Evolutionary conservation across 2,113 vertebrate genomes (phyloP).

Genomic region (Daubentonia madagascariensis): DNA sequence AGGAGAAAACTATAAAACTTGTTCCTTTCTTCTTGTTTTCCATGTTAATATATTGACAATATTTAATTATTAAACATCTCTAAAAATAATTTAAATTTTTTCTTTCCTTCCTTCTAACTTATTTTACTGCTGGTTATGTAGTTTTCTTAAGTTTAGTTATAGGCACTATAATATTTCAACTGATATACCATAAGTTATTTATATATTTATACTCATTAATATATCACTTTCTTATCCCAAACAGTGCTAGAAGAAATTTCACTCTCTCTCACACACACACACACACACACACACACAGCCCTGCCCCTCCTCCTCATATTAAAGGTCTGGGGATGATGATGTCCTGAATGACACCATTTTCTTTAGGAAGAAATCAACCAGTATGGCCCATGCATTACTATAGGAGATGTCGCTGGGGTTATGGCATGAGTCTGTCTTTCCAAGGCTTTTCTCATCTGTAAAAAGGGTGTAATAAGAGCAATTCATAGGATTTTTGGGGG

Average conservation of each 20-base stretch:
- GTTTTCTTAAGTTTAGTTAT: not conserved
- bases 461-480: not conserved
- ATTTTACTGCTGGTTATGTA: not conserved
- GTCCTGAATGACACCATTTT: not conserved
- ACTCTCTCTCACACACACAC: not conserved
- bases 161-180: not conserved
- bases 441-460: not conserved
- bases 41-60: not conserved
- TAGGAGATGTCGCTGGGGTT: not conserved
- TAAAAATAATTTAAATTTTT: not conserved
- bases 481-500: not conserved
- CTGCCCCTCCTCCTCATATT: accelerated
- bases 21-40: not conserved
- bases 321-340: not conserved
- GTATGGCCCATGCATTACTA: too few relatives aligned
- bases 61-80: not conserved
- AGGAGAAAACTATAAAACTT: not conserved
- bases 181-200: not conserved
- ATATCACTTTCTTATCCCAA: not conserved
- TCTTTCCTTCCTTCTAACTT: not conserved
- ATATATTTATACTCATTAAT: not conserved
- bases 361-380: not conserved
- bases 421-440: not conserved
- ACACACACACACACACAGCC: not conserved
- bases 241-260: not conserved